A percentile compares a stretch with the other conserved stretches of the same genome.
Conservation (phyloP, 2,113 vertebrate species). For the Alectura lathami region DNA sequence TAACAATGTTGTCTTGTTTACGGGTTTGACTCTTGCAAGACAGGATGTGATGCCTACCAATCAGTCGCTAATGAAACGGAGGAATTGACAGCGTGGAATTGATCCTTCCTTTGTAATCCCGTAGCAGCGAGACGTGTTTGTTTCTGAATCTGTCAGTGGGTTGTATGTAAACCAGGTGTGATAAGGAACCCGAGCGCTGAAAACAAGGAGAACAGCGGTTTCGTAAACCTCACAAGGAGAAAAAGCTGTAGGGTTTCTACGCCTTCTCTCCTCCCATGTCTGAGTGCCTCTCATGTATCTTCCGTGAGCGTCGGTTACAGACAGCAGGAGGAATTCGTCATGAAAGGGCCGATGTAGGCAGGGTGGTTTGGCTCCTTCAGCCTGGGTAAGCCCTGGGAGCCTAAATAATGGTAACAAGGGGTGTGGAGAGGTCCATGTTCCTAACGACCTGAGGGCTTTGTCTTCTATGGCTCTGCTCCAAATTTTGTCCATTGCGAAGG, state of each 20-base stretch:
- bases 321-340: neutral
- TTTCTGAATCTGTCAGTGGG: slow-evolving; percentile 38
- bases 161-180: slow-evolving; percentile 44
- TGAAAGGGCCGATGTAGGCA: accelerated
- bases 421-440: accelerated
- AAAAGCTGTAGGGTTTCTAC: neutral
- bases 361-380: neutral
- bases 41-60: slow-evolving; percentile 15
- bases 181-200: neutral
- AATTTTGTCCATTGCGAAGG: neutral
- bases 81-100: slow-evolving; percentile 58
- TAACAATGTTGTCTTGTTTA: slow-evolving; percentile 26
- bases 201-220: slow-evolving; percentile 35
- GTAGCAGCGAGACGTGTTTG: neutral
- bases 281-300: neutral
- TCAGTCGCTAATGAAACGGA: slow-evolving; percentile 19
- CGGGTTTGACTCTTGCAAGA: slow-evolving; percentile 18
- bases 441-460: accelerated
- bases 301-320: neutral
- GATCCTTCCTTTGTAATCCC: slow-evolving; percentile 51
- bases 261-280: neutral
- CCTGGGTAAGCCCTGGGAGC: accelerated
- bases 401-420: neutral
- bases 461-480: neutral
- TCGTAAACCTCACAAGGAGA: neutral